Evolutionary conservation across 2,888 invertebrate species (phyloP).

Genomic region (Synanthedon vespiformis): DNA sequence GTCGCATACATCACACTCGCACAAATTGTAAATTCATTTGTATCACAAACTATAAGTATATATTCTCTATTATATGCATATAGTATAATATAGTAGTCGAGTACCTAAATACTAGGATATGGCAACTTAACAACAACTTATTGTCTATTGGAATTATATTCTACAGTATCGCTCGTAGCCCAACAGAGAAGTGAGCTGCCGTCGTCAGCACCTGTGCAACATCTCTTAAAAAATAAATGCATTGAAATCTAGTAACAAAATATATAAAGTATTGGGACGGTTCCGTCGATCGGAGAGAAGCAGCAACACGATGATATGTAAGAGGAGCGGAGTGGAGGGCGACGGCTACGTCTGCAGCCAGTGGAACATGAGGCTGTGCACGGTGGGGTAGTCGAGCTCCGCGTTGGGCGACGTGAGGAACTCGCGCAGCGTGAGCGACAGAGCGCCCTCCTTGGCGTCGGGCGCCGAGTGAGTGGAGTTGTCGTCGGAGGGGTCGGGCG

Average conservation of each 20-base stretch:
- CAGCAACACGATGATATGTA: conserved; percentile 12
- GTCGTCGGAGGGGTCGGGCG: conserved; percentile 56
- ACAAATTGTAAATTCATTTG: conserved; percentile 64
- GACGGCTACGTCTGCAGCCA: conserved; percentile 62
- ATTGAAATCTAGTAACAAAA: no score
- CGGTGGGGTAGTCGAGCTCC: conserved; percentile 59
- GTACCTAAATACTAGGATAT: conserved; percentile 68
- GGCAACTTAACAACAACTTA: conserved; percentile 68
- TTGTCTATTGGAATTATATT: conserved; percentile 62
- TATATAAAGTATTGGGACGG: conserved; percentile 51
- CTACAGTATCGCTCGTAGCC: conserved; percentile 14
- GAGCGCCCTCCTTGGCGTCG: conserved; percentile 28
- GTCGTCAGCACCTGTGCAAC: no score
- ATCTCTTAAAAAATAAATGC: no score
- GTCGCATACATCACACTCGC: conserved; percentile 30
- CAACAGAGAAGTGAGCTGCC: not conserved
- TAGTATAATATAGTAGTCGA: conserved; percentile 47
- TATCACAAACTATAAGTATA: conserved; percentile 62
- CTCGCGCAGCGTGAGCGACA: conserved; percentile 41
- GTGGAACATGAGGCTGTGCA: conserved; percentile 67
- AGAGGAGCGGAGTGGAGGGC: not conserved
- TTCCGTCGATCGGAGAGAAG: conserved; percentile 37
- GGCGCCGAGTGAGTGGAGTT: conserved; percentile 52
- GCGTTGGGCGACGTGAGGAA: conserved; percentile 55
- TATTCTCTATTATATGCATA: conserved; percentile 40